Evolutionary conservation across 1,140 invertebrate genomes (phyloP).

Genomic region (Drosophila triauraria): DNA sequence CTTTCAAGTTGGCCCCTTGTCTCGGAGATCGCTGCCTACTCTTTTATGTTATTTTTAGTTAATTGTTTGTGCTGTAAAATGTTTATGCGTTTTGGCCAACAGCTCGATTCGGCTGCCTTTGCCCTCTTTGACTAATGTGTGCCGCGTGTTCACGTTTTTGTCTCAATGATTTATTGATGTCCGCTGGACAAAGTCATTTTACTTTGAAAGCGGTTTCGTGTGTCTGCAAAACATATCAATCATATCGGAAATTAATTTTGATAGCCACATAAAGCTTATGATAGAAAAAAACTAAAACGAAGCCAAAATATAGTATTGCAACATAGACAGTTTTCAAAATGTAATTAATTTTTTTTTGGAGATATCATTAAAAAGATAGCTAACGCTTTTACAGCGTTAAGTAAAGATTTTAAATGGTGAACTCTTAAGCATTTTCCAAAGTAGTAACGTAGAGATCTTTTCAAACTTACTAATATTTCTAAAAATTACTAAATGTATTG

Average conservation of each 20-base stretch:
- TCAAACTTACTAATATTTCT: too few species aligned
- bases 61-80: slow-evolving; percentile 81
- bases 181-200: slow-evolving; percentile 48
- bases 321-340: slow-evolving; percentile 6
- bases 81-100: slow-evolving; percentile 76
- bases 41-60: slow-evolving; percentile 79
- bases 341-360: slow-evolving; percentile 4
- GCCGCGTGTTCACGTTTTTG: slow-evolving; percentile 71
- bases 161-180: slow-evolving; percentile 73
- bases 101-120: slow-evolving; percentile 59
- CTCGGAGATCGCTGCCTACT: slow-evolving; percentile 60
- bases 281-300: slow-evolving; percentile 12
- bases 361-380: background rate
- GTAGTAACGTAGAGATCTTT: too few species aligned
- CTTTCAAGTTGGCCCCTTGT: slow-evolving; percentile 36
- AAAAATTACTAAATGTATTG: too few species aligned
- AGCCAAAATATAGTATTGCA: slow-evolving; percentile 30
- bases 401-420: too few species aligned
- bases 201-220: slow-evolving; percentile 57
- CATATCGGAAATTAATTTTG: slow-evolving; percentile 76
- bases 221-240: slow-evolving; percentile 69
- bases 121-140: slow-evolving; percentile 79
- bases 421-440: too few species aligned
- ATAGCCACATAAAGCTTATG: slow-evolving; percentile 59
- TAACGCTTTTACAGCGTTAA: background rate